Base-by-base conservation (phyloP, 2,888 invertebrate genomes). In the Bombylius discolor region DNA sequence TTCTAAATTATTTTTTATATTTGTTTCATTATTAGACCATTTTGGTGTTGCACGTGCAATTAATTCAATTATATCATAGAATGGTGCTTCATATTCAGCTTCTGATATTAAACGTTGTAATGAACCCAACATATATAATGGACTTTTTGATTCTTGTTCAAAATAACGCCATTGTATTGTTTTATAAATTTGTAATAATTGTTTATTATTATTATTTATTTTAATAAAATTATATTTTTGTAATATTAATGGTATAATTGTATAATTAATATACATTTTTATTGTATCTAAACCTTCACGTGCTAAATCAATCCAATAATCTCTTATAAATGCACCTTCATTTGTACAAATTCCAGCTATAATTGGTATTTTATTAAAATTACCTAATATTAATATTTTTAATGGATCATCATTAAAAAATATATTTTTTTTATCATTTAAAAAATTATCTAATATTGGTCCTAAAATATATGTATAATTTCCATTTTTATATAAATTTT, bases 271-370 rank as follows among this genome's bases (percentile, higher is more conserved):
- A 64, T 81, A 82, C 57, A 79, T 77, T 55, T 77, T 76, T 45
- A 85, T 70, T 52, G 78, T 76, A 51, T 71, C 64, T 51, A 76
- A 75, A 14, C 80, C 79, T 65, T 79, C 78, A 57, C 78, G 77
- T 9, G 78, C 75, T 58, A 84, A 71, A 61, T 81, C 79, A 53
- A 79, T 70, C 78, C 82, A 83, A 64, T 78, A 76, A 63, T 77
- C 79, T 79, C 76, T 63, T 75, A 79, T 74, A 61, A 81, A 78
- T 48, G 83, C 76, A 36, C 80, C 80, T 67, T 85, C 84, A 61
- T 84, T 80, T 63, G 81, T 80, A n/a, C 81, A 79, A 52, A 84
- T 78, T 32, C 87, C 87, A 52, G 84, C 77, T 55, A 88, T 71
- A 49, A 86, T 71, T 36, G 86, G 83, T 14, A 87, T 78, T 68